Base-by-base conservation (phyloP, 2,797 vertebrate genomes). In the Megalops cyprinoides region DNA sequence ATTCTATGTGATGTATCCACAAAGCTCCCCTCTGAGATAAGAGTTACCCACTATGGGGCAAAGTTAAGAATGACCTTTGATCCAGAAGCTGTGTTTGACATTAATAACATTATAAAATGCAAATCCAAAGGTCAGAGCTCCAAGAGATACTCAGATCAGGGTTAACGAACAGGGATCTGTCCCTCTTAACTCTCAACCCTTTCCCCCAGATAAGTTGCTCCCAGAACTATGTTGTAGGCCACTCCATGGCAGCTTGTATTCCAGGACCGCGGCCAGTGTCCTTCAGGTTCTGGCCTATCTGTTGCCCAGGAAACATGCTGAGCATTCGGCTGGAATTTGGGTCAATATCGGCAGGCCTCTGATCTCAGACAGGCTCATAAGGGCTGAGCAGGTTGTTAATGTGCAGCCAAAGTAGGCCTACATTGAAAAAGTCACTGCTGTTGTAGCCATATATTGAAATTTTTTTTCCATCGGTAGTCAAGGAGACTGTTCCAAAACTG, bases 281-380 rank as follows among this genome's bases (percentile, higher is more conserved):
- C 82, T 74, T 83, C 84, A 83, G 85, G 67, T 82, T 85, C 81
- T 81, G 79, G 85, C 81, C 80, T 78, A 9, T 2, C 20, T 74
- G 94, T 94, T 91, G 92, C 92, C 94, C 88, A 84, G 87, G 93
- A 90, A 94, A 93, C 93, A 85, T 78, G 87, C 89, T 86, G 87
- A 90, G 91, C 90, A 91, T 92, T 93, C 91, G 88, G 86, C 89
- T 93, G 87, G 93, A 91, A 90, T 92, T 91, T 89, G 51, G 90
- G 91, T 89, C 93, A 93, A 94, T 95, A 94, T 94, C 90, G 90
- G 82, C 83, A 87, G 89, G 28, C 87, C 91, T 95, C 93, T 94
- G 94, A 94, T 95, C 93, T 93, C 87, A 69, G 88, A 91, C 92
- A 87, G 91, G 90, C 87, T 88, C 85, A 90, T 90, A 91, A 93